These are phyloP conservation scores for Corythornis cristatus DNA, from an alignment of 2,113 vertebrate genomes.

Conservation along the genomic window DNA sequence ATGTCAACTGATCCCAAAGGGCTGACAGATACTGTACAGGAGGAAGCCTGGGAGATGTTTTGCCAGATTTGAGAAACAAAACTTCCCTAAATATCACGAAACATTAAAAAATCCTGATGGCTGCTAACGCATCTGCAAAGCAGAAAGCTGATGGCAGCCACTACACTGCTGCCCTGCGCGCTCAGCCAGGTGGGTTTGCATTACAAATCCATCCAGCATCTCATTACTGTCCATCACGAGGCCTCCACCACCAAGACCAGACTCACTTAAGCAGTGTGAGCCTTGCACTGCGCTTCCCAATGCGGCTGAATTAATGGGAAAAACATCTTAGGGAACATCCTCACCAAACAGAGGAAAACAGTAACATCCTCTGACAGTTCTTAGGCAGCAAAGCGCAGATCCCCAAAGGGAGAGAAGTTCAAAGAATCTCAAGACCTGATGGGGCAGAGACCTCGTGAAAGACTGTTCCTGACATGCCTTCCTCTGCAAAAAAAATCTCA, in stretches of 20 bases:
- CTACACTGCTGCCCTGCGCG: neutral
- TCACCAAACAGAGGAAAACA: neutral
- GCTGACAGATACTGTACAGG: neutral
- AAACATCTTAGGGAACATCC: conserved; percentile 26
- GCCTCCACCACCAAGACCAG: neutral
- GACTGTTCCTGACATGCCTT: neutral
- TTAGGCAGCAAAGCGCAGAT: conserved; percentile 20
- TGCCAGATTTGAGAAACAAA: neutral
- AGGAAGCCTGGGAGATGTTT: neutral
- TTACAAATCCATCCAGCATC: neutral
- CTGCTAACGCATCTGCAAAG: neutral
- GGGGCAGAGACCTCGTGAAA: neutral
- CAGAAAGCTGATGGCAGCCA: neutral
- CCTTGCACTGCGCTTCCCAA: neutral
- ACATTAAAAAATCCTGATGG: neutral
- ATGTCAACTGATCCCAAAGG: neutral
- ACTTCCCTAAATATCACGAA: neutral
- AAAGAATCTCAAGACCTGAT: conserved; percentile 5
- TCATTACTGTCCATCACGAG: conserved; percentile 10
- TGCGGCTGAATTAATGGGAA: neutral
- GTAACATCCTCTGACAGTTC: conserved; percentile 33
- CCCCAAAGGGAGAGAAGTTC: conserved; percentile 20
- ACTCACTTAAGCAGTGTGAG: neutral
- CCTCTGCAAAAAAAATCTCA: conserved; percentile 16
- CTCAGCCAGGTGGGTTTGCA: neutral